Evolutionary conservation across 2,113 vertebrate species (phyloP).

Genomic region (Colossoma macropomum): DNA sequence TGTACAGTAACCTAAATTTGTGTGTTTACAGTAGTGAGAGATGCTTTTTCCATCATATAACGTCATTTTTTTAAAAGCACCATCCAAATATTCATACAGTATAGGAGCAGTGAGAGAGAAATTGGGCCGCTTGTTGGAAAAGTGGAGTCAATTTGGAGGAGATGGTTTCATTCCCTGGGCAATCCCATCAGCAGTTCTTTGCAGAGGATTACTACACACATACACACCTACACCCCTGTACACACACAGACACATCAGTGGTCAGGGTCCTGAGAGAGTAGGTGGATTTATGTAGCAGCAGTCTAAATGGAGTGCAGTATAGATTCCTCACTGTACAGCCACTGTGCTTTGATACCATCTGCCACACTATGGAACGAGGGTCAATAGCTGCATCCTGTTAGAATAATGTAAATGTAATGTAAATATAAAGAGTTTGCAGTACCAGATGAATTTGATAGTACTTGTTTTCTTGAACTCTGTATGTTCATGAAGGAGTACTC

Average conservation of each 20-base stretch:
- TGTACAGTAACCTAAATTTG: not conserved
- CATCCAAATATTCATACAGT: not conserved
- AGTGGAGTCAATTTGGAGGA: slow-evolving; percentile 22
- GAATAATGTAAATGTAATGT: not conserved
- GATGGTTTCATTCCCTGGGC: slow-evolving; percentile 40
- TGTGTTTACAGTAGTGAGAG: slow-evolving; percentile 12
- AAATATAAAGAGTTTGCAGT: no score
- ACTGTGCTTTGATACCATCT: slow-evolving; percentile 38
- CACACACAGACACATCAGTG: slow-evolving; percentile 28
- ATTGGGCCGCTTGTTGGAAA: slow-evolving; percentile 8
- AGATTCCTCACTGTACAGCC: slow-evolving; percentile 45
- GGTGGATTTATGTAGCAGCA: slow-evolving; percentile 53
- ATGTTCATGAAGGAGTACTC: no score
- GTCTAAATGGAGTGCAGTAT: slow-evolving; percentile 54
- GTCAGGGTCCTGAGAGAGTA: slow-evolving; percentile 47
- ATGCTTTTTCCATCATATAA: slow-evolving; percentile 11
- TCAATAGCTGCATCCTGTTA: not conserved
- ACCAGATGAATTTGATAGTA: no score
- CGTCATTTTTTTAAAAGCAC: not conserved
- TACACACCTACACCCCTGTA: not conserved
- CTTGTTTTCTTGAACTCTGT: no score
- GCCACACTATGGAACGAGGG: not conserved
- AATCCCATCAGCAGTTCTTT: slow-evolving; percentile 24
- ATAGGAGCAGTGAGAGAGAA: slow-evolving; percentile 1
- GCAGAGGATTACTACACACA: not conserved